Evolutionary conservation across 2,888 invertebrate genomes (phyloP).

Genomic region (Rapana venosa): DNA sequence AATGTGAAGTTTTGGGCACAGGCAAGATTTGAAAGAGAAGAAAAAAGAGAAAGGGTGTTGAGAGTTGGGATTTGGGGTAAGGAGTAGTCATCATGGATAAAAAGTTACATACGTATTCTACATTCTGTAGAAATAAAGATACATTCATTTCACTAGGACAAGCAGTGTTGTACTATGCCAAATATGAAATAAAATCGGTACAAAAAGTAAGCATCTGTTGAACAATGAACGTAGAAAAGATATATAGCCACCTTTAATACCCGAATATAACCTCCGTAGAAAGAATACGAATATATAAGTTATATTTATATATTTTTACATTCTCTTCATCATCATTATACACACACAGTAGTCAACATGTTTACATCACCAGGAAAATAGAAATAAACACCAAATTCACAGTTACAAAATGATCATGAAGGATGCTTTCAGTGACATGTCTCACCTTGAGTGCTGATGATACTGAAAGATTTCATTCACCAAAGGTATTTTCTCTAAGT

Average conservation of each 20-base stretch:
- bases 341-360: constrained; percentile 33
- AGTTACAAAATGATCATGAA: constrained; percentile 2
- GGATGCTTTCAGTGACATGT: not conserved
- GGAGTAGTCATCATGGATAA: no score
- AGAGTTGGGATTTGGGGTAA: no score
- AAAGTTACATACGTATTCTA: not conserved
- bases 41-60: no score
- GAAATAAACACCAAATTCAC: not conserved
- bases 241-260: constrained; percentile 53
- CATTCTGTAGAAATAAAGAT: constrained; percentile 33
- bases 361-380: constrained; percentile 38
- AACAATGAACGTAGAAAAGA: constrained; percentile 50
- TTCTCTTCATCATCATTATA: constrained; percentile 46
- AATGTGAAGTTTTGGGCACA: no score
- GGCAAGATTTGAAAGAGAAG: no score
- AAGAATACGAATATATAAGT: constrained; percentile 59
- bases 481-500: no score
- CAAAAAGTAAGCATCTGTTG: constrained; percentile 51
- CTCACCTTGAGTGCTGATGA: not conserved
- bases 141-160: constrained; percentile 35
- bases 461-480: not conserved
- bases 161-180: constrained; percentile 39
- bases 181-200: constrained; percentile 50
- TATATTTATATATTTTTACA: constrained; percentile 40
- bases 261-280: constrained; percentile 52